Percentiles rank a stretch among this genome's conserved stretches.
Conservation (phyloP, 1,140 invertebrate species). For the Drosophila ficusphila region DNA sequence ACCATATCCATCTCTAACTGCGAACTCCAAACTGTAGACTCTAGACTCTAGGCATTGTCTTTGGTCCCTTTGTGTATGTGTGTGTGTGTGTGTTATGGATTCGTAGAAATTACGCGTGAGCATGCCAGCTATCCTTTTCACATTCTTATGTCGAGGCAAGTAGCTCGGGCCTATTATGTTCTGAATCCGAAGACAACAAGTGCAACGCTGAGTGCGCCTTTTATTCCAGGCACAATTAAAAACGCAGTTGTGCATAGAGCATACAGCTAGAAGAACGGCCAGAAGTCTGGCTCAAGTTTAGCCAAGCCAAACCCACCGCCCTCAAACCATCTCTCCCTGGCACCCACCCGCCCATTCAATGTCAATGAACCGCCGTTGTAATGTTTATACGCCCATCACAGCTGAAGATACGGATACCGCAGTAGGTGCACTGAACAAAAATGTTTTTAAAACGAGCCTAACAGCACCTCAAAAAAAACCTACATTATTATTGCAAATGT, state of each 20-base stretch:
- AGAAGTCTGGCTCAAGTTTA: conserved; percentile 32
- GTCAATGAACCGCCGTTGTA: conserved; percentile 72
- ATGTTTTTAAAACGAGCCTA: no score
- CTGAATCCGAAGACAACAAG: conserved; percentile 55
- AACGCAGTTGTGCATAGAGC: conserved; percentile 69
- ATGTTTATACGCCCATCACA: conserved; percentile 54
- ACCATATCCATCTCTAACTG: conserved; percentile 14
- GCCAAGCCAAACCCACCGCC: not conserved
- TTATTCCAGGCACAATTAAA: conserved; percentile 78
- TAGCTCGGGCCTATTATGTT: conserved; percentile 47
- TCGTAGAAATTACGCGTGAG: conserved; percentile 72
- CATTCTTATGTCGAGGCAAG: conserved; percentile 22
- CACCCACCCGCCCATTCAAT: conserved; percentile 63
- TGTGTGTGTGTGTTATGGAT: conserved; percentile 42
- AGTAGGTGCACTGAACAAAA: not conserved
- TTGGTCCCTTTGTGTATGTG: conserved; percentile 39
- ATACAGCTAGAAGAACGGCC: conserved; percentile 11
- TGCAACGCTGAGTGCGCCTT: conserved; percentile 72
- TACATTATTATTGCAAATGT: no score
- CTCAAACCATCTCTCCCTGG: not conserved
- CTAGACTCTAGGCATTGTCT: no score
- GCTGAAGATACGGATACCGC: conserved; percentile 40
- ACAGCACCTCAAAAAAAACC: no score
- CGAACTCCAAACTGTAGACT: no score
- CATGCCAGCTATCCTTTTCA: conserved; percentile 38